Base-by-base conservation (phyloP, 2,888 invertebrate species). In the Bugula neritina region DNA sequence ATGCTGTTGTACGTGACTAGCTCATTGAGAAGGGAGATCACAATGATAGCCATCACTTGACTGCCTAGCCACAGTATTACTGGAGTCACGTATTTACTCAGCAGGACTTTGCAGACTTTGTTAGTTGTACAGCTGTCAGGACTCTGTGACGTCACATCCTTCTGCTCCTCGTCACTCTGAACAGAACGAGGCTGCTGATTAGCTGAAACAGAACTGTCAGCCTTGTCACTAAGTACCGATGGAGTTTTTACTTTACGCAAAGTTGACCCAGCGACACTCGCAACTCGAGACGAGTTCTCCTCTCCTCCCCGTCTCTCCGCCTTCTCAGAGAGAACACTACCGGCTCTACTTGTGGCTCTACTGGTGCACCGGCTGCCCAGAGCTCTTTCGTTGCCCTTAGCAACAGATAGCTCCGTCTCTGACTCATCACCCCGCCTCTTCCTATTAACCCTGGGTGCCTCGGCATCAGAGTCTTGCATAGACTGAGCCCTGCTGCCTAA, bases 1-100 rank as follows among this genome's bases (percentile, higher is more conserved):
- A 63, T 13, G 31, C 63, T 63, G 21, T 34, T 63, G n/a, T 63
- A 63, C 5, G 63, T 63, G 10, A 63, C 5, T n/a, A 63, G 21
- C 17, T 63, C 63, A 5, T 21, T 17, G 2, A 63, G 10, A 13
- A 63, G 27, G 2, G 63, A 63, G 27, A 63, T 63, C 31, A 63
- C 13, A 29, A 63, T 63, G 2, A 34, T 63, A 1, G 63, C 63
- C 17, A 63, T 3, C 3, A 63, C 34, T 31, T 63, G 63, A 31
- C 63, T 25, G 10, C 25, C 63, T 2, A 63, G 31, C 63, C 63
- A 63, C 2, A 63, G 31, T 2, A 63, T 63, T 25, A 27, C 63
- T 3, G 63, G 63, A 31, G 27, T 27, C 10, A 31, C 31, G 31
- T 63, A 63, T 63, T 63, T 63, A 31, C 63, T 63, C 3, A 63